phyloP scores from a whole-genome alignment of 2,113 vertebrate species.

The Tragelaphus scriptus region DNA sequence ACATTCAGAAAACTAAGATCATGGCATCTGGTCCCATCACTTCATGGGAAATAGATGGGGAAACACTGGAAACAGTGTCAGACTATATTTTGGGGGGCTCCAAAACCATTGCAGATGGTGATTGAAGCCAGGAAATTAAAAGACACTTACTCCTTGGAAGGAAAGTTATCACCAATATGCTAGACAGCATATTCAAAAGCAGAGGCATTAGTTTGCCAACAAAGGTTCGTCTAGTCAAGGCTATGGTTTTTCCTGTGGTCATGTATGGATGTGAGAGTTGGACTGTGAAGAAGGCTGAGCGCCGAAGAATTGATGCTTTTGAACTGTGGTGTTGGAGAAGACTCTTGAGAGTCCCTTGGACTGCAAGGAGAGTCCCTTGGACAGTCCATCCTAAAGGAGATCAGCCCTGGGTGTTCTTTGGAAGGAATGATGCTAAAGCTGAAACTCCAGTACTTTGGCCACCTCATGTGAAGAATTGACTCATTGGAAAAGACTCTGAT shows the following conservation, averaged over 20 bases:
- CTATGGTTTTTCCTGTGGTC: neutral
- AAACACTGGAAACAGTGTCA: neutral
- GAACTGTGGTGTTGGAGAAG: neutral
- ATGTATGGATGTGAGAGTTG: neutral
- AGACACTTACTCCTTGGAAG: neutral
- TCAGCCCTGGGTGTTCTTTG: neutral
- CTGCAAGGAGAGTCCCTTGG: neutral
- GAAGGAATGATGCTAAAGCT: neutral
- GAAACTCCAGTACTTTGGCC: neutral
- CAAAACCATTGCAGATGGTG: neutral
- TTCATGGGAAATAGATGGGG: neutral
- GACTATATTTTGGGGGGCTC: fast-evolving
- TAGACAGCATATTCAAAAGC: neutral
- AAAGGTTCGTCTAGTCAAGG: neutral
- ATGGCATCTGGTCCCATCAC: neutral
- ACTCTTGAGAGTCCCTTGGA: neutral
- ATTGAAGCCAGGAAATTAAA: neutral
- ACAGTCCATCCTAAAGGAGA: neutral
- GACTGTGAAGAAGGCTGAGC: fast-evolving
- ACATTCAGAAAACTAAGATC: neutral
- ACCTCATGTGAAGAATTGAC: neutral
- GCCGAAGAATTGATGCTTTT: fast-evolving
- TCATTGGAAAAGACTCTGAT: neutral
- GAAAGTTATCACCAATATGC: neutral
- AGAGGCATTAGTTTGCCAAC: neutral